Evolutionary conservation across 2,113 vertebrate species (phyloP).

Genomic region (Siniperca chuatsi): DNA sequence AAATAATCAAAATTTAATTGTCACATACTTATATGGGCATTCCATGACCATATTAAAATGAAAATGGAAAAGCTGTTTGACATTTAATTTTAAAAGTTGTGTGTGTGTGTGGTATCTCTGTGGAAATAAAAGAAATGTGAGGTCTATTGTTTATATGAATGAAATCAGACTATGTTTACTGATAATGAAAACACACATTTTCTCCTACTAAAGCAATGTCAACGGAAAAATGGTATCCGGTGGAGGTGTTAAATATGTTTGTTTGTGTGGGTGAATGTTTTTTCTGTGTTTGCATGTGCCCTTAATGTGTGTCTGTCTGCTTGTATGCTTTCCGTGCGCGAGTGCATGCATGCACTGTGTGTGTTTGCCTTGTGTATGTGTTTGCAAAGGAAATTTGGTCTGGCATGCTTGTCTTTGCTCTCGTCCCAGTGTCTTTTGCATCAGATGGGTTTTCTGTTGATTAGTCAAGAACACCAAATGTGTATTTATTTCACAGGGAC

Average conservation of each 20-base stretch:
- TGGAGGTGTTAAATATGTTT: neutral
- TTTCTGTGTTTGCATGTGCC: too few species aligned
- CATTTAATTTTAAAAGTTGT: too few species aligned
- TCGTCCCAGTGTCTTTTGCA: neutral
- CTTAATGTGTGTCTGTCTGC: neutral
- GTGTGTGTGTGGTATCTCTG: neutral
- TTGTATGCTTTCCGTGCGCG: neutral
- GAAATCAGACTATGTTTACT: conserved; percentile 17
- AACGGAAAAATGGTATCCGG: neutral
- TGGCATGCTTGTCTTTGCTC: neutral
- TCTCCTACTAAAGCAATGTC: conserved; percentile 19
- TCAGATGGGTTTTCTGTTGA: conserved; percentile 8
- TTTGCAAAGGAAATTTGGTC: conserved; percentile 4
- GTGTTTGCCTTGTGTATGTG: neutral
- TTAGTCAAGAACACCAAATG: neutral
- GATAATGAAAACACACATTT: conserved; percentile 30
- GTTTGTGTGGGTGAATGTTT: neutral
- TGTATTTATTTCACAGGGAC: conserved; percentile 1
- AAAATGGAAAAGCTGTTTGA: too few species aligned
- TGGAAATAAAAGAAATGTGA: neutral
- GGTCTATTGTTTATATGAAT: neutral
- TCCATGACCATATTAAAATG: too few species aligned
- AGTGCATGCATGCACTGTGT: neutral
- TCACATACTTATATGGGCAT: too few species aligned
- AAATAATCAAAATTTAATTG: too few species aligned